phyloP scores from a whole-genome alignment of 2,113 vertebrate species.

The Eulacestoma nigropectus region DNA sequence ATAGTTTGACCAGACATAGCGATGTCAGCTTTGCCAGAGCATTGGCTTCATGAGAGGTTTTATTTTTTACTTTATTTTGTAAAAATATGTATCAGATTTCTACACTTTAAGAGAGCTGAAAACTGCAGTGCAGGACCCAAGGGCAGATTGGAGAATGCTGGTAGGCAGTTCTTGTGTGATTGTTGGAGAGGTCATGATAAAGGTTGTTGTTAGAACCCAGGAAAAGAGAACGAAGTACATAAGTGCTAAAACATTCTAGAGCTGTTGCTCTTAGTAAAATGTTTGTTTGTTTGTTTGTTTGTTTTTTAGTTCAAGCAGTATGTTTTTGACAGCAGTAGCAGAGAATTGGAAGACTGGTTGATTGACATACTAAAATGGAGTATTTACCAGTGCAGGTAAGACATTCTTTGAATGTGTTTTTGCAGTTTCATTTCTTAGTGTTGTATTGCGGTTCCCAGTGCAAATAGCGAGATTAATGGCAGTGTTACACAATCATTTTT shows the following conservation, averaged over 20 bases:
- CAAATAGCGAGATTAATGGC: neutral
- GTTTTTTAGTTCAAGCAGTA: conserved; percentile 64
- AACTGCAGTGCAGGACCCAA: neutral
- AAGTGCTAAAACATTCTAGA: neutral
- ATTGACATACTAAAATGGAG: conserved; percentile 70
- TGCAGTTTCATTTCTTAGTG: neutral
- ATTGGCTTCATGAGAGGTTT: neutral
- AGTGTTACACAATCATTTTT: neutral
- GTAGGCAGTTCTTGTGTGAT: neutral
- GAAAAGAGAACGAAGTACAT: neutral
- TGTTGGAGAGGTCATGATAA: neutral
- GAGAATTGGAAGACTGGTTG: conserved; percentile 67
- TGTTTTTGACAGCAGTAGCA: conserved; percentile 66
- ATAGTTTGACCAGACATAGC: neutral
- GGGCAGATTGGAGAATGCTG: neutral
- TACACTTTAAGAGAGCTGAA: neutral
- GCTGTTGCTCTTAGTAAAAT: neutral
- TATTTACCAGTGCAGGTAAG: conserved; percentile 75
- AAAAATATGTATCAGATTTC: neutral
- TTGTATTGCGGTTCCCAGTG: neutral
- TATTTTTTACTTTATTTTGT: neutral
- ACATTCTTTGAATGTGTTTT: neutral
- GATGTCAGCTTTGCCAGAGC: neutral
- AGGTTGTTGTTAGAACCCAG: neutral
- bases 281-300: conserved; percentile 51